Percentiles rank a stretch among this genome's conserved stretches.
These are phyloP conservation scores for Heterocephalus glaber DNA, from an alignment of 2,113 vertebrate genomes.

Conservation along the genomic window DNA sequence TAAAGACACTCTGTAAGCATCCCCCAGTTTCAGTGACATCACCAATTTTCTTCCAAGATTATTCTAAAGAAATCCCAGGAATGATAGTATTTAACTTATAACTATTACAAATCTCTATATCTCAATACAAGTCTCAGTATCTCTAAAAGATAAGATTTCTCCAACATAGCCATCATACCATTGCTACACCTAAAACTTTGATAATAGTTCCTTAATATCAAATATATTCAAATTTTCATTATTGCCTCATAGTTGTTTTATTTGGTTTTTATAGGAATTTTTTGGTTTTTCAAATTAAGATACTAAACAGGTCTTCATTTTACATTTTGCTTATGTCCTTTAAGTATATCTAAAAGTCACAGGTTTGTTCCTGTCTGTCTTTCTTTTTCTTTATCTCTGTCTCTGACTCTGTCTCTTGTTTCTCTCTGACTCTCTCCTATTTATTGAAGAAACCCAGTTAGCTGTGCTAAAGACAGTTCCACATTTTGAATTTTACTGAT, in stretches of 20 bases:
- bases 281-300: background rate
- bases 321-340: background rate
- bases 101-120: background rate
- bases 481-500: background rate
- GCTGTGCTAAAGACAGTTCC: background rate
- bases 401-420: fast-evolving
- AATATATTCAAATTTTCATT: background rate
- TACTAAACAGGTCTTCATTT: background rate
- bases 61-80: background rate
- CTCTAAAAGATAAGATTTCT: background rate
- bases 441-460: background rate
- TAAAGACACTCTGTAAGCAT: background rate
- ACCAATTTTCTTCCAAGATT: background rate
- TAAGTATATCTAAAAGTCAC: background rate
- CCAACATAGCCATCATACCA: background rate
- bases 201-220: background rate
- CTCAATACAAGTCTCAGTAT: background rate
- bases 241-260: background rate
- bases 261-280: background rate
- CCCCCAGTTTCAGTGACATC: background rate
- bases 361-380: background rate
- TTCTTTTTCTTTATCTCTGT: background rate
- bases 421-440: background rate
- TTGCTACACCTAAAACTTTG: background rate
- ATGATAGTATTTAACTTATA: background rate